Evolutionary conservation across 2,113 vertebrate species (phyloP).

Genomic region (Chamaetylas fuelleborni): DNA sequence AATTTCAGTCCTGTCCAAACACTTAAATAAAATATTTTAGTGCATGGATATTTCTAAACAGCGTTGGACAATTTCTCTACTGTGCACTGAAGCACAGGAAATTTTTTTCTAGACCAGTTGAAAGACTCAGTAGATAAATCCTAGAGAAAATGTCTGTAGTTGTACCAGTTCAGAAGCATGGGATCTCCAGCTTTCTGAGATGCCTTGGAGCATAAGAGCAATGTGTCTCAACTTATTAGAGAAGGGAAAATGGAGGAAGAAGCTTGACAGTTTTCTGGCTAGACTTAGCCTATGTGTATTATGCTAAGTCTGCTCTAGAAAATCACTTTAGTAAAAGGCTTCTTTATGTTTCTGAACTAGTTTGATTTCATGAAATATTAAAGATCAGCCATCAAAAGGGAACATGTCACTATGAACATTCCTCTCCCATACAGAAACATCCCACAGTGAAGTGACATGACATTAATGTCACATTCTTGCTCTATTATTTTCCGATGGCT

Average conservation of each 20-base stretch:
- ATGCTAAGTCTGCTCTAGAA: slow-evolving; percentile 61
- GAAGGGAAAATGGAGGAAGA: slow-evolving; percentile 5
- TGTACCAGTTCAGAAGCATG: slow-evolving; percentile 29
- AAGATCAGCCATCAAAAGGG: slow-evolving; percentile 20
- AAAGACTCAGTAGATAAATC: slow-evolving; percentile 26
- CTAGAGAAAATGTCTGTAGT: slow-evolving; percentile 11
- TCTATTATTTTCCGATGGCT: background rate
- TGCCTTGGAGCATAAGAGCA: slow-evolving; percentile 56
- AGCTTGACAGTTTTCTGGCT: slow-evolving; percentile 54
- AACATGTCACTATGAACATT: background rate
- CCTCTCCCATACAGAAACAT: slow-evolving; percentile 5
- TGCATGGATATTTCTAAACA: background rate
- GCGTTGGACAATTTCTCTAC: slow-evolving; percentile 12
- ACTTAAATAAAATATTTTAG: background rate
- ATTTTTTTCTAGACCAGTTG: background rate
- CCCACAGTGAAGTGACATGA: background rate
- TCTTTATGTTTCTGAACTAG: slow-evolving; percentile 57
- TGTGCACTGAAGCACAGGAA: background rate
- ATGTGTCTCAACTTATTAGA: slow-evolving; percentile 55
- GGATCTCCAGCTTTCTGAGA: slow-evolving; percentile 18
- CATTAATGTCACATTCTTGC: background rate
- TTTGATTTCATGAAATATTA: slow-evolving; percentile 65
- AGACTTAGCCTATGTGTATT: slow-evolving; percentile 5
- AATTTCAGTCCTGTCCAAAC: slow-evolving; percentile 6
- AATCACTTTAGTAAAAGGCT: slow-evolving; percentile 64